These are phyloP conservation scores for Cerastis rubricosa DNA, from an alignment of 2,888 invertebrate genomes.

Conservation along the genomic window DNA sequence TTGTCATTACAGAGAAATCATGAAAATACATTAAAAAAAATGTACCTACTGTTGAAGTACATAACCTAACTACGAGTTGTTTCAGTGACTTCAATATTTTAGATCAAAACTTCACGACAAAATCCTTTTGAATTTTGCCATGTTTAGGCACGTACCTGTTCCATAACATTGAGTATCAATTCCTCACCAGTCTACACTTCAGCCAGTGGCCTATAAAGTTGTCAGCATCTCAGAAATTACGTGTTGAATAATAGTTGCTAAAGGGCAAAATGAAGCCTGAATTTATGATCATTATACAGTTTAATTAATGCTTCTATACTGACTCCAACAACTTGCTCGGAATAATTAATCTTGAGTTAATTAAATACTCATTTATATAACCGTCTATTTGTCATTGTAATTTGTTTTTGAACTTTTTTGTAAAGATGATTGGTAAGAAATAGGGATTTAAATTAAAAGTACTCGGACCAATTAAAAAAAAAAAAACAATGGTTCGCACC, in stretches of 20 bases:
- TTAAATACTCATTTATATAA: conserved; percentile 38
- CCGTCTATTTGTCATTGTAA: conserved; percentile 38
- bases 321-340: conserved; percentile 29
- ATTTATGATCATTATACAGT: conserved; percentile 48
- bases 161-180: neutral
- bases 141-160: neutral
- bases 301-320: conserved; percentile 39
- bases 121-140: no score
- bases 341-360: conserved; percentile 51
- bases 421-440: neutral
- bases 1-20: no score
- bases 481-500: neutral
- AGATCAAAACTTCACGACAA: no score
- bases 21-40: no score
- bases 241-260: conserved; percentile 35
- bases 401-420: conserved; percentile 15
- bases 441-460: neutral
- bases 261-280: conserved; percentile 35
- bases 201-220: conserved; percentile 21
- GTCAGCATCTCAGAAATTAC: conserved; percentile 29
- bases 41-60: no score
- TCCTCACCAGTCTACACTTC: neutral
- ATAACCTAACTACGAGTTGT: no score
- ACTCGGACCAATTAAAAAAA: neutral
- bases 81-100: no score